Evolutionary conservation across 2,888 invertebrate genomes (phyloP).

Genomic region (Stenotaenia linearis): DNA sequence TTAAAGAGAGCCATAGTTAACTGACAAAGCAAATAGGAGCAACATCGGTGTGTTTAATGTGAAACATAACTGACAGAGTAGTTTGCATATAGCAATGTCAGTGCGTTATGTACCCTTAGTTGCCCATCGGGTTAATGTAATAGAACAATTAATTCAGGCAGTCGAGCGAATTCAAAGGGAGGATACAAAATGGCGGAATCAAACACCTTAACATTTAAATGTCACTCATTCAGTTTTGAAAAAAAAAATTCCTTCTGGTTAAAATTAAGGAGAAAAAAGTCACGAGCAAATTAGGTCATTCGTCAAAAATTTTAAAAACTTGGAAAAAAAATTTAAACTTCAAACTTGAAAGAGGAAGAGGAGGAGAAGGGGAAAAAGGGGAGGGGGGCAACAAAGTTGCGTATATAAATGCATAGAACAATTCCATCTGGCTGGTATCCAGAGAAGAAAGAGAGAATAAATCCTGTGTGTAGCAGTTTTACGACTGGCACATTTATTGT

Average conservation of each 20-base stretch:
- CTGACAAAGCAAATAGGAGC: constrained; percentile 30
- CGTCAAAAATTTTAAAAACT: neutral
- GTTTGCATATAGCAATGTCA: constrained; percentile 29
- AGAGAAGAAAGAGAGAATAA: neutral
- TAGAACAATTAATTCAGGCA: constrained; percentile 31
- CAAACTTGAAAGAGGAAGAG: neutral
- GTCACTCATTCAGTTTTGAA: neutral
- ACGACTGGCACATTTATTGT: neutral
- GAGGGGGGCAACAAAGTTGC: neutral
- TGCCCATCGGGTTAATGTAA: constrained; percentile 30
- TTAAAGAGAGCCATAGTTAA: neutral
- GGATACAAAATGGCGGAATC: constrained; percentile 7
- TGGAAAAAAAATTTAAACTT: neutral
- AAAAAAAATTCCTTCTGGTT: neutral
- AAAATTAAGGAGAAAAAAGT: neutral
- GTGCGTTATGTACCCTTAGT: constrained; percentile 8
- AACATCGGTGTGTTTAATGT: constrained; percentile 28
- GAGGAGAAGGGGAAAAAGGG: neutral
- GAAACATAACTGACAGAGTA: constrained; percentile 31
- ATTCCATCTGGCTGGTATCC: neutral
- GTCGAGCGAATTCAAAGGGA: neutral
- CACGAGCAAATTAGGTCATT: neutral
- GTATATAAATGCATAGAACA: neutral
- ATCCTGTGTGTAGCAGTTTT: neutral
- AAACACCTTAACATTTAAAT: neutral